Base-by-base conservation (phyloP, 1,140 invertebrate genomes). In the Drosophila serrata region DNA sequence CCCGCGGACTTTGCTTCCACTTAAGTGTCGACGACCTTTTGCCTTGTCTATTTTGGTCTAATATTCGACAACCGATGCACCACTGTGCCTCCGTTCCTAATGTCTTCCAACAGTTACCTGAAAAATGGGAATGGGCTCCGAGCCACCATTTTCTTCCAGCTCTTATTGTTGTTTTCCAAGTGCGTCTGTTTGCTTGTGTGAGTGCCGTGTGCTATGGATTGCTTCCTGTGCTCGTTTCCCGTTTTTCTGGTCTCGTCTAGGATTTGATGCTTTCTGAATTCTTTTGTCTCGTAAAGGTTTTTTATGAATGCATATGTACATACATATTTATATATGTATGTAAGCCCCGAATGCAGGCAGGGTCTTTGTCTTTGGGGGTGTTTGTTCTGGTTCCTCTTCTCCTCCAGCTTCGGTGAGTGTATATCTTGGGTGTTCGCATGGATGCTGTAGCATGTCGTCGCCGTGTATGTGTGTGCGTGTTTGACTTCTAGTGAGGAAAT, bases 401-500 rank as follows among this genome's bases (percentile, higher is more conserved):
- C 31, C 24, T 31, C 46, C 35, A 8, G 27, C 51, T 40, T 79
- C 29, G 49, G 63, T 74, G 60, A 57, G 59, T 73, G 45, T 62
- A 27, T 65, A 53, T 76, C 62, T 64, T 45, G 45, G 19, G n/a
- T 58, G 56, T 45, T 22, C 45, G 55, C 57, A 43, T 75, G 45
- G 68, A 56, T 77, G 56, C n/a, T 22, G 13, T 13, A 31, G 29
- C 31, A 37, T 70, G 39, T 64, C 33, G 31, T 39, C 31, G 29
- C 13, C 22, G 27, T 33, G 49, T 45, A 9, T 24, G 43, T 62
- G 31, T 60, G 62, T 43, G 58, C 57, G 61, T 90, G 74, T 81
- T 87, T 90, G 86, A 90, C 85, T 90, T 90, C 69, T 79, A 81
- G 77, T 75, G 75, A 65, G 64, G 53, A 88, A 88, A 90, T 90